Conservation (phyloP, 2,888 invertebrate genomes). For the Lepeophtheirus nordmannii region DNA sequence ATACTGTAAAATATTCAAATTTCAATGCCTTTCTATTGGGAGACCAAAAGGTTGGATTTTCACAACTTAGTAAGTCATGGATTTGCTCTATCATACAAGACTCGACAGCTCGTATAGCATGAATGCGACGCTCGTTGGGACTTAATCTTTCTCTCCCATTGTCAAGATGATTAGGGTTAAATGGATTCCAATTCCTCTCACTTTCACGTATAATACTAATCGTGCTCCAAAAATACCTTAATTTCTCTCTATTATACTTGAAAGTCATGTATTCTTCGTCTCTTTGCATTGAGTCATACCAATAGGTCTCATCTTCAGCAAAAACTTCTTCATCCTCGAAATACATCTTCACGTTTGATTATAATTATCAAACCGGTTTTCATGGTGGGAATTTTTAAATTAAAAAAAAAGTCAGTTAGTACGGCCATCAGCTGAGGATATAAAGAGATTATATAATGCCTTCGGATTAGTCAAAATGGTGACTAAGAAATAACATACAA, state of each 20-base stretch:
- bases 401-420: too few relatives aligned
- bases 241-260: neutral
- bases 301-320: too few relatives aligned
- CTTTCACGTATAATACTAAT: neutral
- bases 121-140: constrained; percentile 20
- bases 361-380: too few relatives aligned
- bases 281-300: too few relatives aligned
- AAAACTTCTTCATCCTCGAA: too few relatives aligned
- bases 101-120: constrained; percentile 27
- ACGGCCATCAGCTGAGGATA: too few relatives aligned
- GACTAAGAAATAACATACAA: too few relatives aligned
- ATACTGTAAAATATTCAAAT: constrained; percentile 26
- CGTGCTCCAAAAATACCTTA: neutral
- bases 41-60: constrained; percentile 28
- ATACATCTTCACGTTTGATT: too few relatives aligned
- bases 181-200: neutral
- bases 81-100: constrained; percentile 28
- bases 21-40: constrained; percentile 29
- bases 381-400: too few relatives aligned
- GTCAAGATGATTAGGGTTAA: neutral
- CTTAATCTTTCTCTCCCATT: neutral
- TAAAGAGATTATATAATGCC: too few relatives aligned
- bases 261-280: neutral
- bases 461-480: too few relatives aligned
- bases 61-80: constrained; percentile 26